Evolutionary conservation across 1,140 invertebrate species (phyloP), one percentile per base, ranked within the genome.

Genomic region (Trichoplusia ni): DNA sequence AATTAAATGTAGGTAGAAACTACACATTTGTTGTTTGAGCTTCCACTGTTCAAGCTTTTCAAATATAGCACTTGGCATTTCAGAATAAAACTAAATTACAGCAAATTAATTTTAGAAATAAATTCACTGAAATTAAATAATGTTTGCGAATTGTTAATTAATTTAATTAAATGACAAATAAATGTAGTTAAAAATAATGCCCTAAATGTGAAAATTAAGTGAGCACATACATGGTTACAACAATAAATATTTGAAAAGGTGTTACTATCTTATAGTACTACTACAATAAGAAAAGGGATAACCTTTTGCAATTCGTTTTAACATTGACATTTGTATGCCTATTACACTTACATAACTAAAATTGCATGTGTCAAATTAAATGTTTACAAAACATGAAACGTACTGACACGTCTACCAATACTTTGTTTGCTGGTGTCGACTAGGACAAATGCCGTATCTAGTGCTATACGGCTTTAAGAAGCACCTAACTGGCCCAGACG

Each of bases 261-360:
- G 44, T 8, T 47, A 27, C n/a, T n/a, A n/a, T n/a, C n/a, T n/a
- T n/a, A 29, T 29, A 5, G 27, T 29, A 29, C 4, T 8, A 29
- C 27, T 35, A n/a, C 3, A 19, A 35, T 53, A 53, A 21, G 2
- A 33, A 21, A 35, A 53, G 63, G 63, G 62, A 73, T 70, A 65
- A 61, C 47, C 66, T 77, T 78, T 79, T 77, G 77, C 66, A 83
- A 81, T 78, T 56, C 65, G 66, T 77, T 76, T 85, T 82, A 83
- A 81, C 77, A 83, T 84, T 88, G 77, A 82, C 78, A 79, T 86
- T 82, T 84, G 56, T 73, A 73, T 64, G 69, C 49, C 47, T 60
- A 80, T 81, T 77, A 75, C 80, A 70, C 79, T 79, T 81, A 86
- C 42, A 47, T 58, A 77, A 65, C 71, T n/a, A 60, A 69, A 69